Percentiles rank a stretch among this genome's conserved stretches.
Conservation (phyloP, 2,113 vertebrate species). For the Stigmatopora nigra region DNA sequence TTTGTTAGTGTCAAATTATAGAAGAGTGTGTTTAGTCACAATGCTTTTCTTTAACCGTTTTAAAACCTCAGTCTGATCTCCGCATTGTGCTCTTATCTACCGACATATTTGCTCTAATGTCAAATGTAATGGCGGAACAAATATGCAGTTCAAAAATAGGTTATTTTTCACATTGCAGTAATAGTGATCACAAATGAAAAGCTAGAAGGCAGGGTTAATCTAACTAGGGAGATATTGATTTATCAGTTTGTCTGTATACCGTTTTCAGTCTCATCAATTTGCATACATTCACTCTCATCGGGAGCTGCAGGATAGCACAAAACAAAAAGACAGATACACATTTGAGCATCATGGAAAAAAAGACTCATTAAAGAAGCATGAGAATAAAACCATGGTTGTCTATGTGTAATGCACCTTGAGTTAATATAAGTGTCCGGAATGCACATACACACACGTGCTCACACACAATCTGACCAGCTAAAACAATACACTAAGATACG, state of each 20-base stretch:
- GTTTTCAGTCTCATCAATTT: constrained; percentile 57
- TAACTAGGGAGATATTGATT: not conserved
- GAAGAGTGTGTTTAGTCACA: constrained; percentile 27
- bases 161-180: constrained; percentile 6
- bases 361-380: constrained; percentile 12
- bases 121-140: constrained; percentile 4
- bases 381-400: not conserved
- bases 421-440: not conserved
- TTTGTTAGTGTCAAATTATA: constrained; percentile 43
- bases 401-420: constrained; percentile 21
- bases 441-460: not conserved
- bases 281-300: constrained; percentile 49
- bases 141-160: constrained; percentile 1
- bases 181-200: constrained; percentile 13
- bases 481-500: no score
- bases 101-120: not conserved
- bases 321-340: constrained; percentile 55
- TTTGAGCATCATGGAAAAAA: constrained; percentile 23
- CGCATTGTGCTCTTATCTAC: not conserved
- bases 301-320: constrained; percentile 52
- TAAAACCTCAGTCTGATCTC: not conserved
- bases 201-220: constrained; percentile 23
- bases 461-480: not conserved
- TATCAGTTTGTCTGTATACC: constrained; percentile 35
- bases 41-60: constrained; percentile 13